Percentiles rank a stretch among this genome's conserved stretches.
Conservation (phyloP, 1,140 invertebrate genomes). For the Stegodyphus dumicola region DNA sequence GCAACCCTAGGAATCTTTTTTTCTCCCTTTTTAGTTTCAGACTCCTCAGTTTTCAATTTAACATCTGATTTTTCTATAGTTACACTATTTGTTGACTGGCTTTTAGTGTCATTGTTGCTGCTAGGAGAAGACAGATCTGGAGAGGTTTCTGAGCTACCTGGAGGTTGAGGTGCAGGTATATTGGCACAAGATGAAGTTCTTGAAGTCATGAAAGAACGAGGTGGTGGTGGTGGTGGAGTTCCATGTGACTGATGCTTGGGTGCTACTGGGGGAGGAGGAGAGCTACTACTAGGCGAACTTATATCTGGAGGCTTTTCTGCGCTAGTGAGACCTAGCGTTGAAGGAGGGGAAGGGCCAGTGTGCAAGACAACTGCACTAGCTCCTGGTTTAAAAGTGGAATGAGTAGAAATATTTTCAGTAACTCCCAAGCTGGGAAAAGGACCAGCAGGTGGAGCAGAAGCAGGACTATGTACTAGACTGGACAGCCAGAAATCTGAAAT, state of each 20-base stretch:
- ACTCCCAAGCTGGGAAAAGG: conserved; percentile 54
- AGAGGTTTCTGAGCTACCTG: conserved; percentile 14
- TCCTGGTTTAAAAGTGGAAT: conserved; percentile 70
- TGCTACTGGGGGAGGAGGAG: conserved; percentile 57
- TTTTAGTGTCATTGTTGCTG: conserved; percentile 29
- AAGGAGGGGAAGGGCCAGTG: conserved; percentile 16
- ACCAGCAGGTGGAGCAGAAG: background rate
- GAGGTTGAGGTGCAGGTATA: background rate
- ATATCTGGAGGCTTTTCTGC: conserved; percentile 14
- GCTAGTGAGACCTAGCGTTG: background rate
- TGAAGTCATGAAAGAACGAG: conserved; percentile 63
- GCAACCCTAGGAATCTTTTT: conserved; percentile 70
- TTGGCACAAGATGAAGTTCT: conserved; percentile 31
- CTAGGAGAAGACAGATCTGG: conserved; percentile 39
- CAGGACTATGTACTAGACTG: conserved; percentile 78
- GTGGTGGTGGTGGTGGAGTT: conserved; percentile 75
- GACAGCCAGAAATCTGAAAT: conserved; percentile 87
- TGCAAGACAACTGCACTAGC: conserved; percentile 4
- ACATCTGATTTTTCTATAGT: background rate
- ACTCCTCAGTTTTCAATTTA: background rate
- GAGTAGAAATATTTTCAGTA: conserved; percentile 74
- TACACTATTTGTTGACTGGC: background rate
- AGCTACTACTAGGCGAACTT: conserved; percentile 31
- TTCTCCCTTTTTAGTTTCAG: conserved; percentile 1
- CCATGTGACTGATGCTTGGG: conserved; percentile 49